Conservation (phyloP, 2,888 invertebrate species). For the Epinotia brunnichana region DNA sequence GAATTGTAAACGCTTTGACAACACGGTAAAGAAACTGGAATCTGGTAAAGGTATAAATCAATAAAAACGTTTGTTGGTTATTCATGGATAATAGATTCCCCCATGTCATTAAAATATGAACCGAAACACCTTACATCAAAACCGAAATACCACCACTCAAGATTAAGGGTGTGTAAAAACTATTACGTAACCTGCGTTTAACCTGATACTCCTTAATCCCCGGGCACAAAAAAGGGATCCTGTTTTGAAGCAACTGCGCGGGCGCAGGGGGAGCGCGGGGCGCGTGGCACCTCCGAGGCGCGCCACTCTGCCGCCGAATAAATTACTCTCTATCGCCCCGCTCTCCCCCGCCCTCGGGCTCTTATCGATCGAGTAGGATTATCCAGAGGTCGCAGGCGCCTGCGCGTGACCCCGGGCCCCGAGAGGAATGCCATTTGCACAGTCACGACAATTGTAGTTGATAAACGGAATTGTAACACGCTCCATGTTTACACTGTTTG, state of each 20-base stretch:
- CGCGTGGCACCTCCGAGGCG: constrained; percentile 73
- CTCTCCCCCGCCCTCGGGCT: constrained; percentile 55
- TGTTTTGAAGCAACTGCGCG: constrained; percentile 61
- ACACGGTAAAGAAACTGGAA: background rate
- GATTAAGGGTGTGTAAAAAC: constrained; percentile 79
- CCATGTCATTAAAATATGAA: constrained; percentile 26
- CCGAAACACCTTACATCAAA: constrained; percentile 25
- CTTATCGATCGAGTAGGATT: constrained; percentile 78
- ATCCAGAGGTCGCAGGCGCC: constrained; percentile 77
- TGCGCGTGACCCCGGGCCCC: constrained; percentile 70
- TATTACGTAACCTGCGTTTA: constrained; percentile 80
- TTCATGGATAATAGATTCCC: constrained; percentile 8
- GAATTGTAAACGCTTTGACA: constrained; percentile 12
- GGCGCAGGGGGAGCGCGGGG: constrained; percentile 55
- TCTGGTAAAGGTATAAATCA: constrained; percentile 18
- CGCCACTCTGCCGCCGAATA: constrained; percentile 83
- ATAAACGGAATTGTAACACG: constrained; percentile 54
- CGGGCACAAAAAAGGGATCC: constrained; percentile 73
- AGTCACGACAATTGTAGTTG: constrained; percentile 66
- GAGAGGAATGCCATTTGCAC: constrained; percentile 68
- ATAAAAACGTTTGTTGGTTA: constrained; percentile 26
- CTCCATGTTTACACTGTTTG: constrained; percentile 46
- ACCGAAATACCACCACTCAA: constrained; percentile 42
- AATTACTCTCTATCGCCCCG: constrained; percentile 72
- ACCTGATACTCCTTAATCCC: constrained; percentile 75